Base-by-base conservation (phyloP, 2,888 invertebrate species). In the Perithous albicinctus region DNA sequence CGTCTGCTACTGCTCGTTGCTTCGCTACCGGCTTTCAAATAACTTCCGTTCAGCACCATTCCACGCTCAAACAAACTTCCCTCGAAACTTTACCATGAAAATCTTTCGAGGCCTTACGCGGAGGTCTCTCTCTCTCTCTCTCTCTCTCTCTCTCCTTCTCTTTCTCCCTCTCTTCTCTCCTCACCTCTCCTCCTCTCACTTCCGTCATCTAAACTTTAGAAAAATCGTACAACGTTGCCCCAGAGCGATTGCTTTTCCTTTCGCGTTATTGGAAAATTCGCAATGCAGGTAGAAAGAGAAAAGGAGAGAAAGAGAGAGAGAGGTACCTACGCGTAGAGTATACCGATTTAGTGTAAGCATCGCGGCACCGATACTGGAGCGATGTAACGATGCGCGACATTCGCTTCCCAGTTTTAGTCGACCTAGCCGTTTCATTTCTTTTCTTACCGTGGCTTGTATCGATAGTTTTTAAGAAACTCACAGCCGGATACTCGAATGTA, bases 81-180 rank as follows among this genome's bases (percentile, higher is more conserved):
- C 56, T 69, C 35, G 26, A 80, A 83, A 85, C 76, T 85, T 85
- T 72, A 54, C 83, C 78, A 78, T 81, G 81, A 83, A 86, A 87
- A 86, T 85, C 87, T 87, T 87, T 82, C 74, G 59, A 72, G 76
- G 18, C 69, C 70, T n/a, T 18, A 32, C 20, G 23, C n/a, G 12
- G n/a, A 51, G 46, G 12, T 43, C 46, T 43, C 35, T 56, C 51
- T n/a, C n/a, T n/a, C n/a, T n/a, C 10, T 54, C 29, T 35, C 12
- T 5, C 51, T 23, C 1, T 12, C 69, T 23, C 54, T 3, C n/a
- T 12, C 23, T 18, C 8, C 41, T 29, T n/a, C 26, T 26, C n/a
- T 15, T 20, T 10, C 38, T 35, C 26, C 41, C 46, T n/a, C 20
- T 7, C 38, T 41, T 35, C 43, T 18, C n/a, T 6, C 54, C 54